Evolutionary conservation across 37 sponge, comb jelly and placozoan species (phyloP).

Genomic region (Chondrilla cf. caribensis): DNA sequence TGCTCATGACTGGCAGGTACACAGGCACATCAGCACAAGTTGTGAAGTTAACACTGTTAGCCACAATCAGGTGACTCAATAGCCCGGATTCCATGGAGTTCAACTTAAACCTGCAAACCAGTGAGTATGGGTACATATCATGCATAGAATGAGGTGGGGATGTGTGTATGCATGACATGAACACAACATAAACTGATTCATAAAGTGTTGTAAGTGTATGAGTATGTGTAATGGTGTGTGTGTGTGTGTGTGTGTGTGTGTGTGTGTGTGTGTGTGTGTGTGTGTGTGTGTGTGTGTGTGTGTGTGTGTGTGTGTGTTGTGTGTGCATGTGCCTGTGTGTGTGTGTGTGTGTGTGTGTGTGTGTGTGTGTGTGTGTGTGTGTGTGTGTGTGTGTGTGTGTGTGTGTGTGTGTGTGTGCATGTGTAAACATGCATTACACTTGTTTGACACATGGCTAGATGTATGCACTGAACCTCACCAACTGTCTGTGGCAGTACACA

Average conservation of each 20-base stretch:
- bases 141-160: neutral
- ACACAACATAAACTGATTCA: neutral
- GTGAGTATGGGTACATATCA: neutral
- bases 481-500: slow-evolving; percentile 49
- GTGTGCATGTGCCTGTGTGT: neutral
- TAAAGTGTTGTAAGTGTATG: too few relatives aligned
- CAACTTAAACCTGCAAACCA: slow-evolving; percentile 50
- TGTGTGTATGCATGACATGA: neutral
- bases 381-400: neutral
- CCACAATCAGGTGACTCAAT: slow-evolving; percentile 15
- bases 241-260: too few relatives aligned
- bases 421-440: too few relatives aligned
- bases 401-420: neutral
- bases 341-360: neutral
- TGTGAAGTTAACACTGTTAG: neutral
- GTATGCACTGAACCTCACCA: slow-evolving; percentile 35
- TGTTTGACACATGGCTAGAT: too few relatives aligned
- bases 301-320: neutral
- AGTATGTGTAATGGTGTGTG: too few relatives aligned
- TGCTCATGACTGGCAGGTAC: slow-evolving; percentile 66
- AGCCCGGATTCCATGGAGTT: slow-evolving; percentile 46
- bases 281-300: neutral
- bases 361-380: neutral
- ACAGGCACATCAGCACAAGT: slow-evolving; percentile 52
- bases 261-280: too few relatives aligned